These are phyloP conservation scores for Mesoclemmys tuberculata DNA, from an alignment of 2,113 vertebrate species.

Conservation along the genomic window DNA sequence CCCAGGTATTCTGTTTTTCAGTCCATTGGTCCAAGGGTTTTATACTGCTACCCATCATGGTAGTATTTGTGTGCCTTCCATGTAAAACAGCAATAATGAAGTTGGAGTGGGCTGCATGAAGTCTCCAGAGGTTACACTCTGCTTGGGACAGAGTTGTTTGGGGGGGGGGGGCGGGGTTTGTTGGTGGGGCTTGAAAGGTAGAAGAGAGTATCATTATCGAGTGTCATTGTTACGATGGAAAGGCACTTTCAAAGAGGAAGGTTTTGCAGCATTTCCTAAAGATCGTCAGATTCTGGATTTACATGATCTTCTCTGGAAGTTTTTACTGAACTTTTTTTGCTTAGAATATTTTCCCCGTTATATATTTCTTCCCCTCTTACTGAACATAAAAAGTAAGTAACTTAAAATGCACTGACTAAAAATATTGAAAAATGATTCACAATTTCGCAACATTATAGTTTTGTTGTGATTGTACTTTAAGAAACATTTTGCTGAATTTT, in stretches of 20 bases:
- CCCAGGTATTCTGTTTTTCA: background rate
- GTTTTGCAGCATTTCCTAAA: background rate
- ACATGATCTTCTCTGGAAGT: background rate
- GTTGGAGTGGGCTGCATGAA: background rate
- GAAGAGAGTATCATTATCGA: background rate
- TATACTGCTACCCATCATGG: background rate
- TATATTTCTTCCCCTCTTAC: background rate
- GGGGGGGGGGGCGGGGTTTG: background rate
- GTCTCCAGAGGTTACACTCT: background rate
- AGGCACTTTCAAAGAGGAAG: background rate
- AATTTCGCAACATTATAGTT: background rate
- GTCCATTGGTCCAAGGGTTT: background rate
- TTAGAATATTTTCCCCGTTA: background rate
- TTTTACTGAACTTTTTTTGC: background rate
- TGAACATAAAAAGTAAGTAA: background rate
- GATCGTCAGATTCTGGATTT: background rate
- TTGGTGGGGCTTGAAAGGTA: background rate
- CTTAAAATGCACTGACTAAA: slow-evolving; percentile 4
- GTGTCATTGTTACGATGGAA: background rate
- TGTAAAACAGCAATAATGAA: background rate
- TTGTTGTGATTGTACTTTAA: background rate
- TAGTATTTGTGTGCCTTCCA: background rate
- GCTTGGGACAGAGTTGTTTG: background rate
- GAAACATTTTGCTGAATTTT: slow-evolving; percentile 19
- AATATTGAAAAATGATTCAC: background rate